Evolutionary conservation across 2,113 vertebrate species (phyloP).

Genomic region (Neopipo cinnamomea): DNA sequence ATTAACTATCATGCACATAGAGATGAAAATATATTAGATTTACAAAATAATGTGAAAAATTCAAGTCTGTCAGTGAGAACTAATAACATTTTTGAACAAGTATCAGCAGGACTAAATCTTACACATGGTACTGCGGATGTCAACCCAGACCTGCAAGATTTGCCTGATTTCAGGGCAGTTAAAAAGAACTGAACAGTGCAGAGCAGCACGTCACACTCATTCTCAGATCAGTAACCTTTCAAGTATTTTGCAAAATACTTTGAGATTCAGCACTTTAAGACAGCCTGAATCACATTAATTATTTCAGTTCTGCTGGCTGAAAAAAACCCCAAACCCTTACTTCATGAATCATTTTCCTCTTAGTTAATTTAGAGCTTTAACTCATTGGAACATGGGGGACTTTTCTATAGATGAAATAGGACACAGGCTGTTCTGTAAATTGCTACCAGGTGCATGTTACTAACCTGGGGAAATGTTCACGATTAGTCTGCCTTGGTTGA

Average conservation of each 20-base stretch:
- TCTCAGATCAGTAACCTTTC: neutral
- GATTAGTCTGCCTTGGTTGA: neutral
- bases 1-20: neutral
- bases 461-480: neutral
- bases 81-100: neutral
- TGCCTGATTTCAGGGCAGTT: neutral
- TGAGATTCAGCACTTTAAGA: neutral
- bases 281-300: neutral
- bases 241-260: neutral
- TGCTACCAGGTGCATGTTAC: neutral
- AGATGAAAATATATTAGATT: neutral
- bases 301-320: neutral
- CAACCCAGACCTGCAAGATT: neutral
- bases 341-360: neutral
- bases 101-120: neutral
- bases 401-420: neutral
- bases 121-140: neutral
- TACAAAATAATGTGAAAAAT: constrained; percentile 8
- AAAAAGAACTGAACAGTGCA: neutral
- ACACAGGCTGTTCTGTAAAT: neutral
- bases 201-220: neutral
- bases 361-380: neutral
- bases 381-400: neutral
- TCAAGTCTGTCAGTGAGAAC: neutral
- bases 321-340: neutral